A percentile compares a stretch with the other conserved stretches of the same genome.
Conservation (phyloP, 1,140 invertebrate genomes). For the Lysiphlebus fabarum region DNA sequence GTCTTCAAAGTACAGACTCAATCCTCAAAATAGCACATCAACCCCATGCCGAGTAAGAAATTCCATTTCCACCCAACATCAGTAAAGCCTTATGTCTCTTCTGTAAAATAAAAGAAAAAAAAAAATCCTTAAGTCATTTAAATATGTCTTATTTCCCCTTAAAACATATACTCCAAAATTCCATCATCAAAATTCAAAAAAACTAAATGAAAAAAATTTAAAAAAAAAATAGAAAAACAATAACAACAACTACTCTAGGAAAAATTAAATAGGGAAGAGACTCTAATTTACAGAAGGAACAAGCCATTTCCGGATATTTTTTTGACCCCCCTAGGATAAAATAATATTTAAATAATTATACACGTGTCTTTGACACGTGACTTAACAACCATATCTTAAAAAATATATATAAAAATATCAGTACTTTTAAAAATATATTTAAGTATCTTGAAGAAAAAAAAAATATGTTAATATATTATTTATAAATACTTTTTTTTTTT, state of each 20-base stretch:
- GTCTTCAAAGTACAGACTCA: background rate
- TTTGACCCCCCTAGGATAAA: conserved; percentile 15
- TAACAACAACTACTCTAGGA: conserved; percentile 16
- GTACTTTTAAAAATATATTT: no score
- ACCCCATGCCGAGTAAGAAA: conserved; percentile 39
- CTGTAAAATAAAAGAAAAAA: background rate
- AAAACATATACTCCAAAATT: background rate
- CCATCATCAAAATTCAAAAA: background rate
- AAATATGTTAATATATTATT: no score
- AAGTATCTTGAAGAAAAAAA: no score
- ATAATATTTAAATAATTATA: background rate
- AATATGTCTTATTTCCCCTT: conserved; percentile 11
- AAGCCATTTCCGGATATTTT: conserved; percentile 41
- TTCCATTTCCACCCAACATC: conserved; percentile 24
- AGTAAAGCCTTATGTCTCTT: background rate
- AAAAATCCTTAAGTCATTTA: conserved; percentile 15
- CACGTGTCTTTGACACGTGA: conserved; percentile 18
- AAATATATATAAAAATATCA: background rate
- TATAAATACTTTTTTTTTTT: conserved; percentile 1
- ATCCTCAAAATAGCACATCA: conserved; percentile 39
- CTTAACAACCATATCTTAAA: background rate
- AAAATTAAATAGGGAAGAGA: conserved; percentile 10
- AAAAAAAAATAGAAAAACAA: background rate
- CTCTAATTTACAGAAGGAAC: conserved; percentile 36
- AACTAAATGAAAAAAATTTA: background rate